A percentile compares a stretch with the other conserved stretches of the same genome.
phyloP scores from a whole-genome alignment of 2,888 invertebrate genomes.

The Tetragonula carbonaria region DNA sequence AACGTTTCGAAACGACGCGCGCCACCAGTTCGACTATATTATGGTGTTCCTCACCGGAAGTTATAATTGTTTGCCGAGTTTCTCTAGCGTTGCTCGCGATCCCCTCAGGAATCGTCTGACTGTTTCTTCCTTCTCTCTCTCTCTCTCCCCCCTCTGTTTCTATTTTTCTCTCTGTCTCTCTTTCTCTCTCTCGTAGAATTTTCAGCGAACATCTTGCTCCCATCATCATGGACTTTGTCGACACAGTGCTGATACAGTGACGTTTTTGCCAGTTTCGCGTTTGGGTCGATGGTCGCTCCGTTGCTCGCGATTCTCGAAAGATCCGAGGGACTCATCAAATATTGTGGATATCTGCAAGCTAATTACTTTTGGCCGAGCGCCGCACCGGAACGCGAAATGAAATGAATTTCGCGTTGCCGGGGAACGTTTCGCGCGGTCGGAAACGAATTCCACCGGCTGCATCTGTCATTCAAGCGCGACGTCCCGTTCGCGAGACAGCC shows the following conservation, averaged over 20 bases:
- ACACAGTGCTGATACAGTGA: background rate
- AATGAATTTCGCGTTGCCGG: conserved; percentile 30
- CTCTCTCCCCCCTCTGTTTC: background rate
- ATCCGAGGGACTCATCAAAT: conserved; percentile 8
- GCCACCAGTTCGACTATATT: conserved; percentile 49
- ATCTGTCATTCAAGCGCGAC: background rate
- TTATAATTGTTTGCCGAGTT: conserved; percentile 79
- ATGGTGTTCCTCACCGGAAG: conserved; percentile 70
- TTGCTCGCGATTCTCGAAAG: background rate
- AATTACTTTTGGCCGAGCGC: conserved; percentile 40
- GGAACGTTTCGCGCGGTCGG: conserved; percentile 11
- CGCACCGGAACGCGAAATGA: conserved; percentile 12
- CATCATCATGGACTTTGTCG: conserved; percentile 29
- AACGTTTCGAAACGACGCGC: conserved; percentile 67
- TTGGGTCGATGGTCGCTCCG: background rate
- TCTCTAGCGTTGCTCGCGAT: conserved; percentile 64
- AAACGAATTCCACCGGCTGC: conserved; percentile 23
- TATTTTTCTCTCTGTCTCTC: no score
- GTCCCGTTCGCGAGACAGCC: background rate
- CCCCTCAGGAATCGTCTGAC: conserved; percentile 57
- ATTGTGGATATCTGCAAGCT: conserved; percentile 34
- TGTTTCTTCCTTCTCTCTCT: conserved; percentile 4
- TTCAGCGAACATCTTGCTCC: conserved; percentile 38
- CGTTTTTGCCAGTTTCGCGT: conserved; percentile 25
- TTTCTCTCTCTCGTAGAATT: background rate